These are phyloP conservation scores for Ganaspis sp. DNA, from an alignment of 1,140 invertebrate genomes.

Conservation along the genomic window DNA sequence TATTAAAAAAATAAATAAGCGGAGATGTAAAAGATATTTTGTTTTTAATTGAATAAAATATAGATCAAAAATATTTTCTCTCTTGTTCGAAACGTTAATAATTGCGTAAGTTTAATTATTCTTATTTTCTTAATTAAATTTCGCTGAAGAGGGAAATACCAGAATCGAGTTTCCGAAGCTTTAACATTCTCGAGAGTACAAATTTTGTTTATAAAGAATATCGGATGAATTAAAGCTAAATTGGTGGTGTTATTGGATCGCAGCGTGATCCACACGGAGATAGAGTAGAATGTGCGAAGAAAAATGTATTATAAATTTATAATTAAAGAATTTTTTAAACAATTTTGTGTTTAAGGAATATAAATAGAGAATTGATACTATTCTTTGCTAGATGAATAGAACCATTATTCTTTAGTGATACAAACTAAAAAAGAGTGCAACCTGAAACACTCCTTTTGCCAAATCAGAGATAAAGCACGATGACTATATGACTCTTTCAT, in stretches of 20 bases:
- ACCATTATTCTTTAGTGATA: constrained; percentile 54
- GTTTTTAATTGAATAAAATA: too few species aligned
- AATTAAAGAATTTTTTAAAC: too few species aligned
- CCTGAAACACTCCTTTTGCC: constrained; percentile 52
- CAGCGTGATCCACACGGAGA: neutral
- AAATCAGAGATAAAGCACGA: constrained; percentile 61
- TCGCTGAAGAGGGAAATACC: neutral
- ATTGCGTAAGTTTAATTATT: too few species aligned
- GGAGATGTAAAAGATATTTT: too few species aligned
- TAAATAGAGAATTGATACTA: neutral
- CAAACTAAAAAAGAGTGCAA: constrained; percentile 52
- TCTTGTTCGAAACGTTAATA: too few species aligned
- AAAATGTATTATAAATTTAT: too few species aligned
- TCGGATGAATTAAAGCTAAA: constrained; percentile 10
- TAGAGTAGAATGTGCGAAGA: constrained; percentile 57
- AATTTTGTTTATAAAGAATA: neutral
- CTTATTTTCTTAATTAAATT: too few species aligned
- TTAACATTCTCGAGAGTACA: neutral
- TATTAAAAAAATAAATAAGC: too few species aligned
- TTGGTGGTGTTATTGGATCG: neutral
- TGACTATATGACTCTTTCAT: constrained; percentile 61
- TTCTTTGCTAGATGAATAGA: constrained; percentile 50
- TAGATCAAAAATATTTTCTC: too few species aligned
- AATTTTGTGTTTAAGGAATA: too few species aligned
- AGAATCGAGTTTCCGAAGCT: neutral